Base-by-base conservation (phyloP, 2,888 invertebrate genomes). In the Drosophila algonquin region DNA sequence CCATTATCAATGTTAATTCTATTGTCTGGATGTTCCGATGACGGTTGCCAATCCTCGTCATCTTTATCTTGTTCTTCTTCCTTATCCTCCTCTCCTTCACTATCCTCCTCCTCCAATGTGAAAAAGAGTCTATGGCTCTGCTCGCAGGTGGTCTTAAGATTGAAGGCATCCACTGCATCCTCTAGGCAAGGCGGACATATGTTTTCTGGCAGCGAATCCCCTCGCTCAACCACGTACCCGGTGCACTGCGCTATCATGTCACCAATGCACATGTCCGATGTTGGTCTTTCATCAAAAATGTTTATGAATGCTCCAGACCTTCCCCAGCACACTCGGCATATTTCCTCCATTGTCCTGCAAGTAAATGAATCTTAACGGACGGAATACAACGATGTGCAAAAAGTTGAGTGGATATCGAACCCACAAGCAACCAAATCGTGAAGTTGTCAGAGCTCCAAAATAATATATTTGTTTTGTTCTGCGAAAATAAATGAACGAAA, bases 401-500 rank as follows among this genome's bases (percentile, higher is more conserved):
- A 6, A 35, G 3, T 35, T 35, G 3, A 12, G 1, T 14, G 6
- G 35, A n/a, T 7, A n/a, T 7, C 40, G 14, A 40, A 40, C 40
- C 14, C 40, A 40, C 14, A 6, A 40, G 14, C n/a, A n/a, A 1
- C 2, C 6, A n/a, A n/a, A n/a, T n/a, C 7, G n/a, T 7, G 2
- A 40, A 40, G 5, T 12, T 35, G 35, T 5, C 5, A 12, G 35
- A 5, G 5, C 4, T 35, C 12, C 1, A 40, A 14, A 14, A 14
- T 40, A 30, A 8, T 30, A 2, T 40, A 2, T 40, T 40, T 12
- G 35, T 35, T 35, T 40, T 14, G 14, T 40, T 40, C 14, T 14
- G 14, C 35, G 35, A 35, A 35, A 35, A 35, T 14, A 27, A 27
- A 27, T 27, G 5, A 32, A 10, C 64, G 54, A 72, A 27, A 7